Evolutionary conservation across 2,888 invertebrate species (phyloP).

Genomic region (Ectobius pallidus): DNA sequence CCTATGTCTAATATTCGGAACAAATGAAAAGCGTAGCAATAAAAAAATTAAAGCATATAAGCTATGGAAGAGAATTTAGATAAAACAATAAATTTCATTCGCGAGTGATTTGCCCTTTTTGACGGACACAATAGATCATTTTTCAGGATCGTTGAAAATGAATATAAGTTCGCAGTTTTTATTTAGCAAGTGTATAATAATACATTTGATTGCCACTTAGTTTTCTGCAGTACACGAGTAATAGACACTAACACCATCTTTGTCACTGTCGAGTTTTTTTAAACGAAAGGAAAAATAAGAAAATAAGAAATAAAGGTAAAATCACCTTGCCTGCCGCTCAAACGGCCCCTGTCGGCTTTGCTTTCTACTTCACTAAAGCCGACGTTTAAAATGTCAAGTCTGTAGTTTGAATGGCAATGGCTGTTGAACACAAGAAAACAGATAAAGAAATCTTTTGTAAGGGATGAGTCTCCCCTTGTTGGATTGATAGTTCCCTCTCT

Average conservation of each 20-base stretch:
- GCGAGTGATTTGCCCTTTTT: too few species aligned
- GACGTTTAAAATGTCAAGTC: conserved; percentile 32
- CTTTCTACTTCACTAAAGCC: conserved; percentile 1
- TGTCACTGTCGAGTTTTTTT: conserved; percentile 7
- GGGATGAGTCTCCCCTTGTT: conserved; percentile 34
- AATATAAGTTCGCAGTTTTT: too few species aligned
- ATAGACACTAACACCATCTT: background rate
- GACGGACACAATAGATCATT: too few species aligned
- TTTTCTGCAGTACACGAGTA: conserved; percentile 11
- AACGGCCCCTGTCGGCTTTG: conserved; percentile 6
- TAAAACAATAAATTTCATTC: too few species aligned
- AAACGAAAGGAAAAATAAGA: conserved; percentile 7
- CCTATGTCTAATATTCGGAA: too few species aligned
- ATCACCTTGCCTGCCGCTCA: conserved; percentile 24
- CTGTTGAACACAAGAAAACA: conserved; percentile 12
- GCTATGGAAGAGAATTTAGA: too few species aligned
- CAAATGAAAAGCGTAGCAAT: too few species aligned
- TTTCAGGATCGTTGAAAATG: too few species aligned
- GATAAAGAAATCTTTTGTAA: conserved; percentile 35
- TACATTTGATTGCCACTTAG: background rate
- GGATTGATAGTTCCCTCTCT: background rate
- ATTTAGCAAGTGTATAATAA: too few species aligned
- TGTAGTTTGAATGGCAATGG: conserved; percentile 27
- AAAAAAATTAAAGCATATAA: too few species aligned
- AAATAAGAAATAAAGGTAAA: conserved; percentile 31